Base-by-base conservation (phyloP, 2,888 invertebrate genomes). In the Pristionchus exspectatus region DNA sequence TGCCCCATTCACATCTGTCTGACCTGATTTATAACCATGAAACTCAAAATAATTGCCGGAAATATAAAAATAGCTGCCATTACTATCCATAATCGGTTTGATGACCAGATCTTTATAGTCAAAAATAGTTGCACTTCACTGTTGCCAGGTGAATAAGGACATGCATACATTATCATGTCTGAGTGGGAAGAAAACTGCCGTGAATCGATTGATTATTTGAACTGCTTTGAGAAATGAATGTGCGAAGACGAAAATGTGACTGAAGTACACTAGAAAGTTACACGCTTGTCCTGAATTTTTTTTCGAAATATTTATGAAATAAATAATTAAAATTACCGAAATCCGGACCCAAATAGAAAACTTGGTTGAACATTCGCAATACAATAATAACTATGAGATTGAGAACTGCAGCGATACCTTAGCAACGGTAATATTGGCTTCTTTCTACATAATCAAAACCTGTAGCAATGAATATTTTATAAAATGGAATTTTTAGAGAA, bases 161-260 rank as follows among this genome's bases (percentile, higher is more conserved):
- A 27, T 24, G 27, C 21, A 44, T 56, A 83, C 83, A 18, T n/a
- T 56, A 7, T 83, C 56, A 27, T 83, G 56, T 54, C 24, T 56
- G 54, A 83, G 12, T 5, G 83, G 83, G 5, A 56, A 38, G 38
- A 27, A 56, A 27, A 83, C n/a, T n/a, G 83, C 50, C n/a, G 83
- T 83, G 83, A 83, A 83, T 56, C 83, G 54, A 83, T 83, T 83
- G 30, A 56, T 21, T 1, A 83, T 54, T 56, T 83, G 83, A 30
- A 83, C 18, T 30, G 54, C 83, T 30, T 56, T 83, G 16, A 54
- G 56, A 4, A 56, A 1, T 50, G 83, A 38, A 56, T 83, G 83
- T 27, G 83, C 27, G 16, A 83, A 83, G 7, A 56, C 83, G 16
- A 83, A 83, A 16, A 56, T 83, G 30, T 83, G 83, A 56, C 83